Conservation (phyloP, 1,140 invertebrate genomes). For the Zaprionus lachaisei region DNA sequence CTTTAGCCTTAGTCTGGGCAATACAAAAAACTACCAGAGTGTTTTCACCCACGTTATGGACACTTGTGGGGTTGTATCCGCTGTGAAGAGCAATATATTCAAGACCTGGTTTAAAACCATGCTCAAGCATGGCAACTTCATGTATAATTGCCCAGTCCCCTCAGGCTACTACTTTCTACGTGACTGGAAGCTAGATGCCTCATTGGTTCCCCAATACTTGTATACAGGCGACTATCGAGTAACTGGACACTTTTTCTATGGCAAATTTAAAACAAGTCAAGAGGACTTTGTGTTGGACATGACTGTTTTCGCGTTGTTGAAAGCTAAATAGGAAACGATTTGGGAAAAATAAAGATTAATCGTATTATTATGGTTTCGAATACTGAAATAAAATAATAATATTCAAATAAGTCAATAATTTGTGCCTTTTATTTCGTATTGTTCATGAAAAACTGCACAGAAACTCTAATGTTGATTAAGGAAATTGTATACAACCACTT, state of each 20-base stretch:
- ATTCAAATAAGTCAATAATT: neutral
- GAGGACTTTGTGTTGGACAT: conserved; percentile 58
- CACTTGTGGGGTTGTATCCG: conserved; percentile 41
- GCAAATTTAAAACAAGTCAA: conserved; percentile 53
- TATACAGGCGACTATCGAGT: conserved; percentile 55
- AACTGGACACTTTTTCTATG: conserved; percentile 55
- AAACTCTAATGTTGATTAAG: neutral
- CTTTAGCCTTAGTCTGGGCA: conserved; percentile 45
- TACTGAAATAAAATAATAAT: neutral
- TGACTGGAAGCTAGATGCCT: conserved; percentile 49
- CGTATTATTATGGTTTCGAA: neutral
- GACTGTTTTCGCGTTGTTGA: conserved; percentile 36
- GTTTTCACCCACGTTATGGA: conserved; percentile 60
- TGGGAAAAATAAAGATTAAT: neutral
- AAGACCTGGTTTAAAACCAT: conserved; percentile 62
- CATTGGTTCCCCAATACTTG: conserved; percentile 51
- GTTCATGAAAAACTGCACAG: neutral
- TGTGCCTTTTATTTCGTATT: neutral
- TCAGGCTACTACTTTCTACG: conserved; percentile 46
- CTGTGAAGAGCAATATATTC: conserved; percentile 51
- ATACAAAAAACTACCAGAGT: conserved; percentile 43
- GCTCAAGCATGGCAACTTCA: conserved; percentile 55
- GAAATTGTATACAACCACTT: neutral
- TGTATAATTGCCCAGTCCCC: conserved; percentile 54
- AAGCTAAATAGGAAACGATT: neutral